These are phyloP conservation scores for Drosophila peninsularis DNA, from an alignment of 2,888 invertebrate species.

Conservation along the genomic window DNA sequence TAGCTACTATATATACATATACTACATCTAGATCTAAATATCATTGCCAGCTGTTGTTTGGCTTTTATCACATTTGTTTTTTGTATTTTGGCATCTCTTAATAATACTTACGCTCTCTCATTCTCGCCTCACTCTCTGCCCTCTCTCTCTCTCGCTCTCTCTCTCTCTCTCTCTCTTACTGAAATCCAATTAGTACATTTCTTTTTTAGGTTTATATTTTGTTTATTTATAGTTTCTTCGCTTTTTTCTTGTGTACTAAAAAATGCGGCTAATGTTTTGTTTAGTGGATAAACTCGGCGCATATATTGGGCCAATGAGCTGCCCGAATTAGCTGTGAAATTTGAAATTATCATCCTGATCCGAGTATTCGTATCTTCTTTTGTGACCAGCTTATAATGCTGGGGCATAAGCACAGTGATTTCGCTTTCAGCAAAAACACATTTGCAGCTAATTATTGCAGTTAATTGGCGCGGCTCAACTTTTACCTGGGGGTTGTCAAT, in stretches of 20 bases:
- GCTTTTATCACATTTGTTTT: conserved; percentile 6
- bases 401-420: neutral
- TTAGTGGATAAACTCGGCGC: conserved; percentile 46
- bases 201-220: conserved; percentile 29
- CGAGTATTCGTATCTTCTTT: neutral
- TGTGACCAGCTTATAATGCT: neutral
- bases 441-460: conserved; percentile 11
- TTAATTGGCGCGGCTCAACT: conserved; percentile 37
- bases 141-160: conserved; percentile 1
- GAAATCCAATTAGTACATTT: conserved; percentile 67
- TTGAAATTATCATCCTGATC: neutral
- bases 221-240: conserved; percentile 58
- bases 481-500: conserved; percentile 56
- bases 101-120: neutral
- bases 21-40: neutral
- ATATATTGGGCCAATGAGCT: conserved; percentile 32
- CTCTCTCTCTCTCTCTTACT: conserved; percentile 4
- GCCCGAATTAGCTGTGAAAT: conserved; percentile 16
- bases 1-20: neutral
- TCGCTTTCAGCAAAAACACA: conserved; percentile 6
- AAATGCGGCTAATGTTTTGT: conserved; percentile 52
- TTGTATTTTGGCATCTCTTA: conserved; percentile 9
- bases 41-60: conserved; percentile 37
- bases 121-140: conserved; percentile 2
- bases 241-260: conserved; percentile 11